Evolutionary conservation across 2,113 vertebrate species (phyloP).

Genomic region (Leucoraja erinaceus): DNA sequence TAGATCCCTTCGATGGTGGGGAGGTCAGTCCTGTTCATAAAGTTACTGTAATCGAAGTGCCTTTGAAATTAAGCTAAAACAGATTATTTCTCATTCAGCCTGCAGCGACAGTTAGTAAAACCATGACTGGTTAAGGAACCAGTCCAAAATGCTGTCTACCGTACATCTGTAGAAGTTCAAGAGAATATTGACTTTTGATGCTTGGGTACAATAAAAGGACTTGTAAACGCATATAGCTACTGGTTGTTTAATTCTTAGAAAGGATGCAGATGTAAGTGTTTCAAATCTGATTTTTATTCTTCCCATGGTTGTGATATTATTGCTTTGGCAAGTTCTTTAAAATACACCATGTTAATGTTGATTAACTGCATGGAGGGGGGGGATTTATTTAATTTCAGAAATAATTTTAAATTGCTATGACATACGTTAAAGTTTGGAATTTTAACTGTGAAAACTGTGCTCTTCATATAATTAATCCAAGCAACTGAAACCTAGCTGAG

Average conservation of each 20-base stretch:
- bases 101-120: too few species aligned
- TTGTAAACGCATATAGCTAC: not conserved
- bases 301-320: not conserved
- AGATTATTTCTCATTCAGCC: too few species aligned
- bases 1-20: too few species aligned
- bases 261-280: not conserved
- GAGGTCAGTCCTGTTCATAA: too few species aligned
- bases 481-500: not conserved
- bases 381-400: not conserved
- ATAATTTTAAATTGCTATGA: constrained; percentile 6
- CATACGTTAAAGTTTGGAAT: not conserved
- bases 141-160: too few species aligned
- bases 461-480: not conserved
- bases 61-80: too few species aligned
- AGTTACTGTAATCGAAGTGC: too few species aligned
- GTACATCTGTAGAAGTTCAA: too few species aligned
- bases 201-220: not conserved
- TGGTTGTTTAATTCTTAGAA: not conserved
- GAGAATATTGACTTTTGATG: too few species aligned
- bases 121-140: too few species aligned
- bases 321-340: not conserved
- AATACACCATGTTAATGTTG: not conserved
- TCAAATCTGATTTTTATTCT: not conserved
- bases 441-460: not conserved
- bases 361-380: not conserved